These are phyloP conservation scores for Gymnocypris eckloni DNA, from an alignment of 2,797 vertebrate species.

Conservation along the genomic window DNA sequence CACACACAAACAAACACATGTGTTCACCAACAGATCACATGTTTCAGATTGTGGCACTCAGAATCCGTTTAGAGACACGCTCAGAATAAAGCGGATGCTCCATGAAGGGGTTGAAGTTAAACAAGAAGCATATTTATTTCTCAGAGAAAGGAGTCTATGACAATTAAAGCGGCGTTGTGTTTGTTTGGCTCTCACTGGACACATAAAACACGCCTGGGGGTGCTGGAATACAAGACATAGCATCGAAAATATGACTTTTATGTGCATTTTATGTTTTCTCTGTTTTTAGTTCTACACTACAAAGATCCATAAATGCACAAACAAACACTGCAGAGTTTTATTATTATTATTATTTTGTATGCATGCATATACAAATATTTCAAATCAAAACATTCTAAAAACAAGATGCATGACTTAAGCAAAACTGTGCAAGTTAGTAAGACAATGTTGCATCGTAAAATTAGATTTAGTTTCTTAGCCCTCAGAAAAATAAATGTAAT, in stretches of 20 bases:
- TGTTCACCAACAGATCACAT: not conserved
- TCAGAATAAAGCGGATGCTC: not conserved
- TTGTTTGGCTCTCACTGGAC: slow-evolving; percentile 38
- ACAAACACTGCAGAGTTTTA: too few relatives aligned
- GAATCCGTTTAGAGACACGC: not conserved
- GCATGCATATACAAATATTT: too few relatives aligned
- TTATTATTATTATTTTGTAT: not conserved
- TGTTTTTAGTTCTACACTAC: not conserved
- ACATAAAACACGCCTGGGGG: slow-evolving; percentile 26
- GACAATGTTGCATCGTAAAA: too few relatives aligned
- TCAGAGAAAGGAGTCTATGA: not conserved
- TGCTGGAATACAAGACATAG: not conserved
- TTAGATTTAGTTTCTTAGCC: not conserved
- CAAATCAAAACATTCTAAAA: not conserved
- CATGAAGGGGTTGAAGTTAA: slow-evolving; percentile 12
- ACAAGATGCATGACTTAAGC: not conserved
- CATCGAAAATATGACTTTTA: not conserved
- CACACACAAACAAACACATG: slow-evolving; percentile 45
- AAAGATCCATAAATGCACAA: not conserved
- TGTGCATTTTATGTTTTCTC: not conserved
- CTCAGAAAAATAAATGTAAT: not conserved
- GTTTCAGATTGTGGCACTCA: not conserved
- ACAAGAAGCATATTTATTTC: not conserved
- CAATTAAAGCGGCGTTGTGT: slow-evolving; percentile 21
- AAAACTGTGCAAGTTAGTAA: not conserved